Evolutionary conservation across 2,888 invertebrate genomes (phyloP), one percentile per base, ranked within the genome.

Genomic region (Gymnoscelis rufifasciata): DNA sequence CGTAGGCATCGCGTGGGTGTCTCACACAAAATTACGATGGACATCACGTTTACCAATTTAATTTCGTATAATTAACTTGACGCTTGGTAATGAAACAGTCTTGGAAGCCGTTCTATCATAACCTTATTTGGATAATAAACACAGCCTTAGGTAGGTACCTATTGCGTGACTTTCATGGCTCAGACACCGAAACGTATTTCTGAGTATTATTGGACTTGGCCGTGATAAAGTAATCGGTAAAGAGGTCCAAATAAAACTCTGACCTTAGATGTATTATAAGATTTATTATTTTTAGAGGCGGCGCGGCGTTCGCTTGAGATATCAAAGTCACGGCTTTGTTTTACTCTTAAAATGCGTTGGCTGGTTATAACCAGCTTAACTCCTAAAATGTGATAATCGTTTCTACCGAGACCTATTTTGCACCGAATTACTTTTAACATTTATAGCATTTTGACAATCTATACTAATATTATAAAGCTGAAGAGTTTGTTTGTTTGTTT

Each of bases 1-100:
- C 33, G 33, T 35, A 29, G 26, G 15, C 38, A 38, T 55, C 14
- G 14, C 37, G 52, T 46, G 41, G 41, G 45, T 31, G 45, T 39
- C 19, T 47, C 55, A 59, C 54, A 62, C 57, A 57, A 43, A 47
- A 51, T 47, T 44, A 47, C 46, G 45, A 56, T 60, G 47, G 62
- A 56, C 57, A 33, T 51, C 56, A 52, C 47, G 50, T 54, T 46
- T 57, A 39, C 12, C 47, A 54, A 54, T 59, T 60, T 54, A 54
- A 52, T 48, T 47, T 36, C 37, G 36, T 42, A 44, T 50, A 26
- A 40, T 54, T 43, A 47, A 52, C 35, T 45, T 45, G 38, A 13
- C 38, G 33, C 33, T 35, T 19, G 38, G 35, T 45, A 50, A 43
- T 49, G 30, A 41, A 19, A 47, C 31, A 31, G 30, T 49, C 51